Conservation (phyloP, 2,888 invertebrate genomes). For the Eudemis profundana region DNA sequence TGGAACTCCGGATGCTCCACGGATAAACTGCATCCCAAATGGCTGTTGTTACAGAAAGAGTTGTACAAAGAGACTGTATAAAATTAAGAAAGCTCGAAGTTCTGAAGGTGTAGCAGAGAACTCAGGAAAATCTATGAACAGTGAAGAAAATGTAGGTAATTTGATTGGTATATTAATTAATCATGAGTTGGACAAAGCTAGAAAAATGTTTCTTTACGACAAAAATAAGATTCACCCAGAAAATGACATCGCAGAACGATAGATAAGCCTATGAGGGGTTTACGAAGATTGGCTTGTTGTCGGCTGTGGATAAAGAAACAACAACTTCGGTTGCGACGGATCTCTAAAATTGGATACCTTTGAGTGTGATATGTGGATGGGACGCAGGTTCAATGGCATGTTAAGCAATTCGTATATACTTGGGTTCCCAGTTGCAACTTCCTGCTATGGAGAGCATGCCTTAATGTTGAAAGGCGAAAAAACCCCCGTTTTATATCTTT, state of each 20-base stretch:
- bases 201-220: constrained; percentile 66
- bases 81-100: constrained; percentile 48
- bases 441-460: too few relatives aligned
- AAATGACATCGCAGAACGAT: constrained; percentile 48
- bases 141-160: constrained; percentile 59
- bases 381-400: too few relatives aligned
- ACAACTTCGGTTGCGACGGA: too few relatives aligned
- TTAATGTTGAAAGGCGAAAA: too few relatives aligned
- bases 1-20: constrained; percentile 56
- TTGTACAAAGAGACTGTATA: constrained; percentile 56
- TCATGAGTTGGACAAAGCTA: constrained; percentile 70
- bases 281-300: not conserved
- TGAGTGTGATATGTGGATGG: too few relatives aligned
- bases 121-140: constrained; percentile 40
- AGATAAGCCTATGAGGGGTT: not conserved
- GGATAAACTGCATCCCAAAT: constrained; percentile 45
- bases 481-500: too few relatives aligned
- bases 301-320: too few relatives aligned
- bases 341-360: too few relatives aligned
- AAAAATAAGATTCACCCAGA: constrained; percentile 77
- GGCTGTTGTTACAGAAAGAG: constrained; percentile 51
- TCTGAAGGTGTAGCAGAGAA: constrained; percentile 36
- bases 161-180: constrained; percentile 69
- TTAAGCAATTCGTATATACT: too few relatives aligned
- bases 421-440: too few relatives aligned